Base-by-base conservation (phyloP, 2,113 vertebrate genomes). In the Ctenomys sociabilis region DNA sequence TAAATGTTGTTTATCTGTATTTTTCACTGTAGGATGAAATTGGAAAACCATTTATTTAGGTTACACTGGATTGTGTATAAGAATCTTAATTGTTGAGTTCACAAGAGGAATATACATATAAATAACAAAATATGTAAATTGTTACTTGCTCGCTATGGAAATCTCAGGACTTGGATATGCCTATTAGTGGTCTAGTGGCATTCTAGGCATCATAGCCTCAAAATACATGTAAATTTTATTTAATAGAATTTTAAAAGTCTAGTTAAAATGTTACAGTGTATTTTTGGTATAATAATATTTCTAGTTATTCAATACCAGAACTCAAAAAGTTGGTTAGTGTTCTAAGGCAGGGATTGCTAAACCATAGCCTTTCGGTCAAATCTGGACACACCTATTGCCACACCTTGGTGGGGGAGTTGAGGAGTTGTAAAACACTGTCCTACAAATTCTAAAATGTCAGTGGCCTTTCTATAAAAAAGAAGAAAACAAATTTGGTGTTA, bases 11-110 rank as follows among this genome's bases (percentile, higher is more conserved):
- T 86, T 75, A 59, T 22, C 64, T 57, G 0, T 70, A 57, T 83
- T 91, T 77, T 96, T 87, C 78, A 40, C 32, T 87, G n/a, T 83
- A 19, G 30, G 45, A 92, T 87, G 2, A 81, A 95, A 81, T 54
- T 77, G 12, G 30, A 37, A 83, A 40, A 17, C 12, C 1, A 43
- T 75, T 63, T 81, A 32, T 63, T 37, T 28, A 88, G 24, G 54
- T 77, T 63, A 73, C 17, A 28, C 54, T 86, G 80, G 5, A 24
- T 19, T 30, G 61, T 45, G 72, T 43, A 73, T 66, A 73, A 73
- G 17, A 89, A 4, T 59, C 30, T 95, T 88, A 88, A 68, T 17
- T 68, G 4, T 59, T 52, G 45, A 5, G 3, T 35, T 57, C 28
- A 86, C 7, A 89, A 43, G 72, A 72, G 81, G 54, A 43, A 81